Base-by-base conservation (phyloP, 1,140 invertebrate genomes). In the Drosophila bifasciata region DNA sequence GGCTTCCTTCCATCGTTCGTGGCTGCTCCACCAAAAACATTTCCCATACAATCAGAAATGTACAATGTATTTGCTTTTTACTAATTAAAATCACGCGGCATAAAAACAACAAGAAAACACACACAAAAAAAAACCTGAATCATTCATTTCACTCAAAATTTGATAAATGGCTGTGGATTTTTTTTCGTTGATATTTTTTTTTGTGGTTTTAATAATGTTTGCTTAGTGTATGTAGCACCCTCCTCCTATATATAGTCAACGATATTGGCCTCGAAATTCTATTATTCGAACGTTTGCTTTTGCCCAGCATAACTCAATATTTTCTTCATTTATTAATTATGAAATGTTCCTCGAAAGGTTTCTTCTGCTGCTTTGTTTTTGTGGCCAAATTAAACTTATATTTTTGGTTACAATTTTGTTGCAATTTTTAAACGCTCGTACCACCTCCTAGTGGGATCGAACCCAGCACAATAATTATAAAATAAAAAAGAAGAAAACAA, bases 121-220 rank as follows among this genome's bases (percentile, higher is more conserved):
- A 46, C 44, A 48, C 45, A 72, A 11, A 76, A 71, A 76, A 76
- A 79, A 40, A 48, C 55, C 69, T 75, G 63, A 80, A 85, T 85
- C 80, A 85, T 86, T 85, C 81, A 86, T 85, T 85, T 85, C 23
- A 25, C 76, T 80, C 72, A 60, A 80, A 85, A 80, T 85, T 86
- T 86, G 81, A 86, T 85, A 85, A 85, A 85, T 85, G 80, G 76
- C 66, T 50, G 48, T 77, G 41, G 64, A 49, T 8, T 23, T 51
- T 50, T 51, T 15, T 52, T 32, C 32, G 9, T 28, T 11, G 21
- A 23, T n/a, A n/a, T 61, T 57, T 73, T 51, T 73, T 45, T 36
- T 32, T 32, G 8, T 36, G 32, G 32, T 36, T 36, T 36, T 36
- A 36, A 36, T 36, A 36, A 36, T 36, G 32, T 36, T 21, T 36